Evolutionary conservation across 2,888 invertebrate genomes (phyloP).

Genomic region (Agrotis clavis): DNA sequence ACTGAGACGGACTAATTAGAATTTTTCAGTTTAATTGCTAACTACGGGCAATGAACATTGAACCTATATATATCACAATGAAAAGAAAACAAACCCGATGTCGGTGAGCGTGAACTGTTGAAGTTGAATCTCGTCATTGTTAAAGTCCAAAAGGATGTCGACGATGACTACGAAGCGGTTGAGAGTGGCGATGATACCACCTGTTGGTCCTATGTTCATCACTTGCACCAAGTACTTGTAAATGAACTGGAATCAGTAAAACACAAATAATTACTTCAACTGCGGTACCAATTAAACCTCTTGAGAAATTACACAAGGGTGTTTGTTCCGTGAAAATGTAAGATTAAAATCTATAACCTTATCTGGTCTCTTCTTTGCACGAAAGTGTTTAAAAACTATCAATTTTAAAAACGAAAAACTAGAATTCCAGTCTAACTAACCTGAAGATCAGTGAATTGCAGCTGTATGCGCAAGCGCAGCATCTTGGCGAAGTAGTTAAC

Average conservation of each 20-base stretch:
- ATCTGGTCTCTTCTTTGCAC: too few relatives aligned
- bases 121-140: conserved; percentile 88
- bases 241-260: conserved; percentile 83
- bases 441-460: conserved; percentile 82
- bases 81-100: conserved; percentile 76
- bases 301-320: background rate
- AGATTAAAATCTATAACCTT: background rate
- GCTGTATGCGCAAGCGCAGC: conserved; percentile 83
- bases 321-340: background rate
- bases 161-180: conserved; percentile 79
- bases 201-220: conserved; percentile 89
- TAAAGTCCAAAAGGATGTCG: conserved; percentile 87
- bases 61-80: background rate
- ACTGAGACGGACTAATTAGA: too few relatives aligned
- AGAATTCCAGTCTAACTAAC: conserved; percentile 65
- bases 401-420: background rate
- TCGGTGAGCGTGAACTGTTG: conserved; percentile 85
- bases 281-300: background rate
- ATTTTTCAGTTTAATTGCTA: too few relatives aligned
- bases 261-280: background rate
- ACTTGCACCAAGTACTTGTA: conserved; percentile 89
- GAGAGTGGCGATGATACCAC: conserved; percentile 86
- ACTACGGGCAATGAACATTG: background rate
- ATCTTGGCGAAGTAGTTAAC: conserved; percentile 87
- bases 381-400: too few relatives aligned